Conservation (phyloP, 2,113 vertebrate species). For the Pituophis catenifer region DNA sequence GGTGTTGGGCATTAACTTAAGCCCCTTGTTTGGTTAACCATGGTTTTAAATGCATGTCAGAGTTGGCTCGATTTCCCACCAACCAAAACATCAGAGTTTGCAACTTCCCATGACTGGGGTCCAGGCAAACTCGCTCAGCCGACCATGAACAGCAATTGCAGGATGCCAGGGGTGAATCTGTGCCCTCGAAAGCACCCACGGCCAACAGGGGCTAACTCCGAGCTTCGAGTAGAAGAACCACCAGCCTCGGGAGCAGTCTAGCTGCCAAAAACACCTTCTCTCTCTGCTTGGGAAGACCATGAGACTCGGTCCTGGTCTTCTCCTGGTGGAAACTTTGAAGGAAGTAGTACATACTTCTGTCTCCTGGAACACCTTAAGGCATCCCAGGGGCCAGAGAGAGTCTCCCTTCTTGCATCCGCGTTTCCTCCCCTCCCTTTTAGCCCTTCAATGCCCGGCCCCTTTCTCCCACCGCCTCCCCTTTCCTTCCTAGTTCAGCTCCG, state of each 20-base stretch:
- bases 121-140: not conserved
- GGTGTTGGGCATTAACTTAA: not conserved
- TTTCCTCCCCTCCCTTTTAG: not conserved
- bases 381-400: not conserved
- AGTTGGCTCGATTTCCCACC: not conserved
- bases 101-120: not conserved
- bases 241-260: not conserved
- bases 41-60: not conserved
- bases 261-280: not conserved
- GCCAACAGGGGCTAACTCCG: not conserved
- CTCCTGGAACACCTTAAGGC: not conserved
- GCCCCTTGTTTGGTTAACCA: not conserved
- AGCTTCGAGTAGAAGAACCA: not conserved
- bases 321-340: not conserved
- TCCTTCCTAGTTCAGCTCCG: constrained; percentile 14
- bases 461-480: not conserved
- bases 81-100: not conserved
- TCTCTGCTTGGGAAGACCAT: not conserved
- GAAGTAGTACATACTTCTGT: not conserved
- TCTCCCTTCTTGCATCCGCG: not conserved
- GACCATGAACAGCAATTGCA: not conserved
- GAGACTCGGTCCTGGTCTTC: not conserved
- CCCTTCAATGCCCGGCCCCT: not conserved
- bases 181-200: no score
- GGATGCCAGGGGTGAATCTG: not conserved